Conservation (phyloP, 2,113 vertebrate genomes). For the Mastomys natalensis region DNA sequence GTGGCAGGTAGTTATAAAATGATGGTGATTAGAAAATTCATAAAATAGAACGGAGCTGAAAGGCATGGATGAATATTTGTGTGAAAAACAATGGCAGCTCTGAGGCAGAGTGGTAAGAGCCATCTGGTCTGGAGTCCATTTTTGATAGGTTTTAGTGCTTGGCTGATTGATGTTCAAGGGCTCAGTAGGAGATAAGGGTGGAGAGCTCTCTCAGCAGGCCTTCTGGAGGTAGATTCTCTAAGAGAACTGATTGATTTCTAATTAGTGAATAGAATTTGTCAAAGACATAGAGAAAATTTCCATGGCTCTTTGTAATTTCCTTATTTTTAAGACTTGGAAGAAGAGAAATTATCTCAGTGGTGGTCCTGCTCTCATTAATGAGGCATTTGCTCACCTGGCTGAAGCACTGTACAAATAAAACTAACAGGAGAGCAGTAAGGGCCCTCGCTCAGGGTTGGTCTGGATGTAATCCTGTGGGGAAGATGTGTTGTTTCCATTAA, state of each 20-base stretch:
- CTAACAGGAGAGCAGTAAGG: neutral
- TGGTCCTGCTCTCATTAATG: slow-evolving; percentile 58
- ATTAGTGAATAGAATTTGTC: slow-evolving; percentile 54
- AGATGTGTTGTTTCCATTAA: slow-evolving; percentile 49
- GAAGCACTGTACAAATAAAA: slow-evolving; percentile 37
- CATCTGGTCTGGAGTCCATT: neutral
- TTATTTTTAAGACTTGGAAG: slow-evolving; percentile 42
- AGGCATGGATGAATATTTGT: neutral
- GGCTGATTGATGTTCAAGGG: neutral
- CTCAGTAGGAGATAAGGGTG: neutral
- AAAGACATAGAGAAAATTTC: slow-evolving; percentile 34
- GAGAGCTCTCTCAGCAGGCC: neutral
- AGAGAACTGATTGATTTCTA: slow-evolving; percentile 57
- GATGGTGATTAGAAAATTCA: neutral
- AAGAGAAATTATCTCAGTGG: slow-evolving; percentile 70
- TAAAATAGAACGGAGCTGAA: neutral
- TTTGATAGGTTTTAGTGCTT: neutral
- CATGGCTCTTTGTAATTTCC: slow-evolving; percentile 36
- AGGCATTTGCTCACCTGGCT: slow-evolving; percentile 51
- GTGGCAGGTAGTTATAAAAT: neutral
- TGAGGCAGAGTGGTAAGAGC: neutral
- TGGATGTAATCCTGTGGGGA: slow-evolving; percentile 37
- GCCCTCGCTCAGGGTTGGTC: neutral
- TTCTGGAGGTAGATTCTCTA: neutral
- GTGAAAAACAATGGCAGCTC: neutral